Evolutionary conservation across 2,888 invertebrate species (phyloP), one percentile per base, ranked within the genome.

Genomic region (Ceriagrion tenellum): DNA sequence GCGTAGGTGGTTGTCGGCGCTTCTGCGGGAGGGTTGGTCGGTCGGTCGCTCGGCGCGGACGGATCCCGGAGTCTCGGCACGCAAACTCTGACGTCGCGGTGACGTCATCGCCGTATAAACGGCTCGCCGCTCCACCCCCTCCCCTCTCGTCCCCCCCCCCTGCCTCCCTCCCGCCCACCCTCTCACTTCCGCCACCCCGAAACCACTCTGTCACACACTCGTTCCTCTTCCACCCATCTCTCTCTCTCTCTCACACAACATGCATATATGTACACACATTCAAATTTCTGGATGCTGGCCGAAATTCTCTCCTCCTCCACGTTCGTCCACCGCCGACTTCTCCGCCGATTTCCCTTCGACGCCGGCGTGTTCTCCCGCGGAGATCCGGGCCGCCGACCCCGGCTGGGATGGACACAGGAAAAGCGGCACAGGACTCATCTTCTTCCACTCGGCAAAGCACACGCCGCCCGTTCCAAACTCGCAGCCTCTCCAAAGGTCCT

Each of bases 31-130:
- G 93, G 69, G 59, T 23, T 23, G 35, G 88, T 40, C 88, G 6
- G 56, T 56, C 74, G 69, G 47, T 47, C 47, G 47, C 8, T 30
- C 88, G 88, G 18, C 18, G 47, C 47, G 47, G 47, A 47, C 2
- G 88, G 47, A 35, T 91, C 91, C 63, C 69, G 47, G 63, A 47
- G 93, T 74, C 93, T 63, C 69, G 93, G 93, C 93, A 93, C 93
- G 93, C 93, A 93, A 93, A 93, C 69, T 63, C 93, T 93, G 93
- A 93, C 93, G 93, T 93, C 69, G 47, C 74, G 63, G 93, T 93
- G 93, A 93, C 93, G 93, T 93, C 93, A 93, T 69, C 23, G 40
- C 35, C 23, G n/a, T 20, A 47, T 56, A 23, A 40, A 40, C 63
- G 4, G 56, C 56, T 13, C 55, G n/a, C 35, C n/a, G 47, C 18